Conservation (phyloP, 2,113 vertebrate species). For the Clarias macrocephalus region DNA sequence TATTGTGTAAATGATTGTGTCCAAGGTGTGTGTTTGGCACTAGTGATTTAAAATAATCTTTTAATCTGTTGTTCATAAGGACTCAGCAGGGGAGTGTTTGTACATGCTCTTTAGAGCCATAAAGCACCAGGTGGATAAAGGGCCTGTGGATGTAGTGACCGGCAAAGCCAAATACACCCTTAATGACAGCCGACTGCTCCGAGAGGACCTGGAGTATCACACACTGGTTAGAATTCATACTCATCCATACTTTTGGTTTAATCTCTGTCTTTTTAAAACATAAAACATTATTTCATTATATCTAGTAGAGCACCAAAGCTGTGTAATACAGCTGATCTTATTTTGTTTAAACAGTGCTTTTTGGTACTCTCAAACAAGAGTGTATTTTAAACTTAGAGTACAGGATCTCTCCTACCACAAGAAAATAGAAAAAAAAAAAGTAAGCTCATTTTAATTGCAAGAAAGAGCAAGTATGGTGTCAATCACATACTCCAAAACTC, state of each 20-base stretch:
- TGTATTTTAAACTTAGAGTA: neutral
- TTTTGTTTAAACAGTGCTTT: neutral
- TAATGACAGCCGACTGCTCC: slow-evolving; percentile 92
- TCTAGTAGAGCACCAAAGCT: neutral
- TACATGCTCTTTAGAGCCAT: slow-evolving; percentile 98
- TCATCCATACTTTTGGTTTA: neutral
- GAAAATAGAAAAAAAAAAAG: neutral
- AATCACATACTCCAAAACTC: too few species aligned
- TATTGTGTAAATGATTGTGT: neutral
- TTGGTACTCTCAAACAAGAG: neutral
- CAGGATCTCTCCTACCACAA: neutral
- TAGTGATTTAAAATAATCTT: neutral
- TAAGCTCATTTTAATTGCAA: neutral
- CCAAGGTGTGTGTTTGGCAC: neutral
- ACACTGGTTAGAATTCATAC: slow-evolving; percentile 80
- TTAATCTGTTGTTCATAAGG: slow-evolving; percentile 66
- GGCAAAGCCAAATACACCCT: slow-evolving; percentile 97
- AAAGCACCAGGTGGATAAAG: slow-evolving; percentile 98
- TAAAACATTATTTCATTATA: neutral
- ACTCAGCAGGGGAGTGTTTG: slow-evolving; percentile 91
- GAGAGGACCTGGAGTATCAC: slow-evolving; percentile 94
- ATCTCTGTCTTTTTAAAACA: neutral
- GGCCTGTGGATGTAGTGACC: slow-evolving; percentile 93
- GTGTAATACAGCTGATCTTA: neutral
- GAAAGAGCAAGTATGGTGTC: too few species aligned